Evolutionary conservation across 2,888 invertebrate genomes (phyloP), one percentile per base, ranked within the genome.

Genomic region (Girardia tigrina): DNA sequence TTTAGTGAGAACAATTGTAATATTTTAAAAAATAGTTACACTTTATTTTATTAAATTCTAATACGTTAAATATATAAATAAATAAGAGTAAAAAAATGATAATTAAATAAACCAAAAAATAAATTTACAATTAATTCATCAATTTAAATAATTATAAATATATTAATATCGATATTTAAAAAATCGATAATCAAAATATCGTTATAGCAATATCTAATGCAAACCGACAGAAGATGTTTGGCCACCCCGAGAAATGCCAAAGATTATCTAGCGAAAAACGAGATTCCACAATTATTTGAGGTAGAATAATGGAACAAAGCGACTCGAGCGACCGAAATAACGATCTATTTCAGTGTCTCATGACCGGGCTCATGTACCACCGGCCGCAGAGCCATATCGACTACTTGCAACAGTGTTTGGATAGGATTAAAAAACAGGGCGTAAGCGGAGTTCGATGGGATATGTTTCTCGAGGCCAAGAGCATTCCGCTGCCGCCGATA

Each of bases 281-380:
- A 71, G n/a, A 71, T 71, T 71, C 71, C 71, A 28, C 71, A 71
- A 71, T n/a, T 71, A 28, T 71, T 71, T 71, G 71, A 71, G 27
- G 71, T 71, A 71, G 27, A 56, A 4, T 23, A 56, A 56, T 6
- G n/a, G 56, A 6, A n/a, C 16, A 36, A 36, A n/a, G n/a, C n/a
- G 14, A 14, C 16, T 36, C 36, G 16, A 36, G 16, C 36, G 36
- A 36, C 16, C 16, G 16, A 36, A 12, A 36, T 36, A 36, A 36
- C 8, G 42, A 14, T 42, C 12, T 75, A 23, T 75, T 78, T 26
- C 80, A 86, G 86, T 84, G 85, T 77, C 79, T 86, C 56, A 86
- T 86, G 86, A 86, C 86, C 29, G 86, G 86, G 1, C 78, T 86
- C 77, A 85, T 86, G 82, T 86, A 85, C 80, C 83, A 85, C 77